Conservation (phyloP, 2,797 vertebrate genomes). For the Macrochelys suwanniensis region DNA sequence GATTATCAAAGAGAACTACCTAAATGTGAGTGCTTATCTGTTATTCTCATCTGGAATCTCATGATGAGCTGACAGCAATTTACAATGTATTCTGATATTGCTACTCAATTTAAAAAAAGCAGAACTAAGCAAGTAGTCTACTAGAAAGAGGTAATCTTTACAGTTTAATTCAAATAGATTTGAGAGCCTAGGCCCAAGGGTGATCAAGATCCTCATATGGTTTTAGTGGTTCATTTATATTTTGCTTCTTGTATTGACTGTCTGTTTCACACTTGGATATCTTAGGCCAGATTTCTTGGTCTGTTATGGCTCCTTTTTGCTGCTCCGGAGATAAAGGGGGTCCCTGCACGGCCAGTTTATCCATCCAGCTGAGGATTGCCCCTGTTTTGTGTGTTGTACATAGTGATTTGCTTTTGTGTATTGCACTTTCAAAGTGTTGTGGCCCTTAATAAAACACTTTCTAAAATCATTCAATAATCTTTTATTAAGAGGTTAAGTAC, state of each 20-base stretch:
- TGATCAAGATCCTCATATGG: background rate
- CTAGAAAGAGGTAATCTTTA: background rate
- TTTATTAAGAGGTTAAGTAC: background rate
- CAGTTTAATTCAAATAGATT: background rate
- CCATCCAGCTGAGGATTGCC: background rate
- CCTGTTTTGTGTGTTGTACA: background rate
- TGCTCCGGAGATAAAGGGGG: background rate
- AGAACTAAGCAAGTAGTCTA: background rate
- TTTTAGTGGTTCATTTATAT: background rate
- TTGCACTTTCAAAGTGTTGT: background rate
- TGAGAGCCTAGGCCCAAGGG: fast-evolving
- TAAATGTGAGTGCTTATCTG: background rate
- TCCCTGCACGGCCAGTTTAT: background rate
- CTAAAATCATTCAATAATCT: background rate
- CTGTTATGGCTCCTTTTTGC: background rate
- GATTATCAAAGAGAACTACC: background rate
- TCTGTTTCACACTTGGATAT: background rate
- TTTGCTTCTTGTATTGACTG: background rate
- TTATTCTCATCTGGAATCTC: constrained; percentile 21
- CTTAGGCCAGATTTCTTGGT: background rate
- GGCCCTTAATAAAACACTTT: background rate
- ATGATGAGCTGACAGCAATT: background rate
- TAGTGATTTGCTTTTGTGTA: background rate
- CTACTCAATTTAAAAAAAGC: background rate
- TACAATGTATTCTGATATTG: background rate